Evolutionary conservation across 2,113 vertebrate species (phyloP).

Genomic region (Tonatia bakeri): DNA sequence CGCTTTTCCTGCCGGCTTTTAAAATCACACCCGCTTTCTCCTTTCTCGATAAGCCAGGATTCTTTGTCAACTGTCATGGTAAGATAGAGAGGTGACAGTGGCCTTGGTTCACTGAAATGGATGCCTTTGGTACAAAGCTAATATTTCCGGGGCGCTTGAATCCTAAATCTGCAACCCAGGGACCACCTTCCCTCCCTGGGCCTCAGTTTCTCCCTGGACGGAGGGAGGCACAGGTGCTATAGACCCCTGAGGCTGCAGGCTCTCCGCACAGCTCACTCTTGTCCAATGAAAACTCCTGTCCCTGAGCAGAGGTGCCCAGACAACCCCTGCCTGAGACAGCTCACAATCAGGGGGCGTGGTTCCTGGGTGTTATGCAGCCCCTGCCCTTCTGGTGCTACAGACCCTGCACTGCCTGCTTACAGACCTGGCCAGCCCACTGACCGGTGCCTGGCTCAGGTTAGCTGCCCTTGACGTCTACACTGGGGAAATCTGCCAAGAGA

Average conservation of each 20-base stretch:
- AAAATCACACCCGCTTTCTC: not conserved
- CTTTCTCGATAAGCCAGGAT: not conserved
- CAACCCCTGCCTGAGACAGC: fast-evolving
- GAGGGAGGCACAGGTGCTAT: too few relatives aligned
- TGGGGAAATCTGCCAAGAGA: fast-evolving
- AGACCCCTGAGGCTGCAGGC: not conserved
- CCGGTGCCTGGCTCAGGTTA: fast-evolving
- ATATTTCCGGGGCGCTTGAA: not conserved
- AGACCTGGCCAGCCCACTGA: not conserved
- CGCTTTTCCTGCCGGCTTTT: not conserved
- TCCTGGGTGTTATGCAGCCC: fast-evolving
- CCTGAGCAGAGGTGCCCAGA: not conserved
- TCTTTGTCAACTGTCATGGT: not conserved
- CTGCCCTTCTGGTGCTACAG: not conserved
- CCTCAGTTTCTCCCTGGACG: not conserved
- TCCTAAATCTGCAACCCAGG: not conserved
- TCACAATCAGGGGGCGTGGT: fast-evolving
- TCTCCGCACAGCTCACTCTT: fast-evolving
- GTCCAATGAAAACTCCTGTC: fast-evolving
- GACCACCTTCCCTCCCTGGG: not conserved
- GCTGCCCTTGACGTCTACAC: fast-evolving
- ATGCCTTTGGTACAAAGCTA: not conserved
- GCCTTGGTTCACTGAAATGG: not conserved
- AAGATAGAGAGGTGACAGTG: fast-evolving
- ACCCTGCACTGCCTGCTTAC: fast-evolving